Conservation (phyloP, 2,888 invertebrate genomes). For the Zelleria hepariella region DNA sequence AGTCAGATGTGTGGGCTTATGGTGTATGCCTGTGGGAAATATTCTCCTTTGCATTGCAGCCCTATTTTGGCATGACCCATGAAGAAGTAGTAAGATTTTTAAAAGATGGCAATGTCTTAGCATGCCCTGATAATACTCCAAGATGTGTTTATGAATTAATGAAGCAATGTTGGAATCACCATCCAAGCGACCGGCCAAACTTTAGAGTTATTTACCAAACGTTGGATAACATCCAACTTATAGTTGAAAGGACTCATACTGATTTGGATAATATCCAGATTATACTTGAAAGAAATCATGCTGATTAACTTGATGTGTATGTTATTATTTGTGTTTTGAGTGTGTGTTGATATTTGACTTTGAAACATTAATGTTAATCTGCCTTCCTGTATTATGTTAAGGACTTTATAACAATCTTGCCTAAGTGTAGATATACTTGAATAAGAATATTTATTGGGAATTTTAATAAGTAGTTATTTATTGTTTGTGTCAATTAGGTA, state of each 20-base stretch:
- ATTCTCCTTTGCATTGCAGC: conserved; percentile 95
- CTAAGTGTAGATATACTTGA: conserved; percentile 2
- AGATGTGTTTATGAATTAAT: conserved; percentile 90
- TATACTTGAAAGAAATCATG: conserved; percentile 60
- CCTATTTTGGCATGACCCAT: conserved; percentile 97
- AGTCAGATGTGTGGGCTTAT: conserved; percentile 98
- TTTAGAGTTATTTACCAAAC: conserved; percentile 87
- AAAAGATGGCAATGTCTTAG: conserved; percentile 92
- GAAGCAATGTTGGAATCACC: conserved; percentile 93
- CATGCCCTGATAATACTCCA: conserved; percentile 92
- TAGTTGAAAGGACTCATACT: conserved; percentile 55
- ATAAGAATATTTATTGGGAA: conserved; percentile 6
- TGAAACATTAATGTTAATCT: not conserved
- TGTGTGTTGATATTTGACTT: not conserved
- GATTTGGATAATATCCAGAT: conserved; percentile 31
- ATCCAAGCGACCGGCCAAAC: conserved; percentile 87
- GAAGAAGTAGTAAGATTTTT: conserved; percentile 96
- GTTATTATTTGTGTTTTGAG: conserved; percentile 2
- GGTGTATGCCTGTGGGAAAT: conserved; percentile 98
- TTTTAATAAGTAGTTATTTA: conserved; percentile 8
- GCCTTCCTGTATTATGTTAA: conserved; percentile 4
- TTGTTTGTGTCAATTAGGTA: conserved; percentile 15
- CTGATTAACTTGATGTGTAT: conserved; percentile 31
- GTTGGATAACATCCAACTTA: conserved; percentile 77
- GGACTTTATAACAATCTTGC: conserved; percentile 5